These are phyloP conservation scores for Battus philenor DNA, from an alignment of 1,140 invertebrate genomes.

Conservation along the genomic window DNA sequence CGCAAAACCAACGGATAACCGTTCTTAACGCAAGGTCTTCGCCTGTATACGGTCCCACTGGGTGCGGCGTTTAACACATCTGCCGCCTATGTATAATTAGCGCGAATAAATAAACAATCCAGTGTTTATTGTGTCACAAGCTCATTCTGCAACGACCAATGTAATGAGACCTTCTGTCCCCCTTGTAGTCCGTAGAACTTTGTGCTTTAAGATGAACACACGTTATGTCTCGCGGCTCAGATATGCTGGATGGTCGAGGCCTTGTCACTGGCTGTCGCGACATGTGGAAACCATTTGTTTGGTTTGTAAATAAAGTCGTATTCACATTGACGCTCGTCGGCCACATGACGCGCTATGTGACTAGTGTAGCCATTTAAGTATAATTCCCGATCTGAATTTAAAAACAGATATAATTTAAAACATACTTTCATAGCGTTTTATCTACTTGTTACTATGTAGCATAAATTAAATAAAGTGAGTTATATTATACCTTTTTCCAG, in stretches of 20 bases:
- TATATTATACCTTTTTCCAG: too few relatives aligned
- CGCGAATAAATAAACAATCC: conserved; percentile 60
- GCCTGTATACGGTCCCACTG: conserved; percentile 24
- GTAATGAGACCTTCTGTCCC: conserved; percentile 21
- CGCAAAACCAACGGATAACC: not conserved
- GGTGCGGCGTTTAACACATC: conserved; percentile 37
- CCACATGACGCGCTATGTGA: conserved; percentile 40
- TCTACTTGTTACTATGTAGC: not conserved
- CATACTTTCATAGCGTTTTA: too few relatives aligned
- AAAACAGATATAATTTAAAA: too few relatives aligned
- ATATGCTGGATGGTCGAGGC: conserved; percentile 35
- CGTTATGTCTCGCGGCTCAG: conserved; percentile 20
- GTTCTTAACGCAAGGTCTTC: conserved; percentile 2
- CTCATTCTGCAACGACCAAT: conserved; percentile 35
- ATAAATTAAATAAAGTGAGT: not conserved
- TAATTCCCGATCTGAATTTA: not conserved
- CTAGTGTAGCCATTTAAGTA: not conserved
- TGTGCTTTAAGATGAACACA: not conserved
- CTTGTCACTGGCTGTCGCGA: conserved; percentile 61
- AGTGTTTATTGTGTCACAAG: conserved; percentile 66
- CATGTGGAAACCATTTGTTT: conserved; percentile 67
- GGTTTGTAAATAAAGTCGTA: conserved; percentile 59
- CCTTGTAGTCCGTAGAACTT: not conserved
- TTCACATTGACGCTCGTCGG: conserved; percentile 29
- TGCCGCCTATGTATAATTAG: conserved; percentile 52